Base-by-base conservation (phyloP, 2,888 invertebrate species). In the Urechis unicinctus region DNA sequence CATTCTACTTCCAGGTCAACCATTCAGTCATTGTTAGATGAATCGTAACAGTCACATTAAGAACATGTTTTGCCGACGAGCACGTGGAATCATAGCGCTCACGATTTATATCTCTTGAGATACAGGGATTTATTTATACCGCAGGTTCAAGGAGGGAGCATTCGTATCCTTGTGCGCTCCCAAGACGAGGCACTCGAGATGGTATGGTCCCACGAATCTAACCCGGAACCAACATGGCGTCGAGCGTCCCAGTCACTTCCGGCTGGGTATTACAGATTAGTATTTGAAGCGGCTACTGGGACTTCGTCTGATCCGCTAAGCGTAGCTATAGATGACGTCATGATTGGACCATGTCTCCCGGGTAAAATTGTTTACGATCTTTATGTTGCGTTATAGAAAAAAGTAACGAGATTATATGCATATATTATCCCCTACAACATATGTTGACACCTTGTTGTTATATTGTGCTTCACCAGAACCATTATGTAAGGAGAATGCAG, bases 251-350 rank as follows among this genome's bases (percentile, higher is more conserved):
- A 49, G 21, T 36, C 49, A 44, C 54, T 62, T 26, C 55, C 59
- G 21, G 36, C 30, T 2, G 62, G 62, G 4, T 62, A 61, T 50
- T 62, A 53, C 49, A 42, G 62, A 47, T 47, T 62, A 21, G 56
- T 62, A 22, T 51, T 62, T 17, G 61, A 62, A 22, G 62, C 61
- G 4, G 17, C 21, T 17, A 49, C 59, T 1, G 57, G 57, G 0
- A 44, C 30, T 2, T 55, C 52, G 4, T 50, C 46, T 26, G 57
- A 50, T 1, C 45, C 50, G 2, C 36, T 60, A 3, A 58, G 52
- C 43, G 42, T 60, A 9, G 61, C 61, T 31, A 45, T 62, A 4
- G 62, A 62, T 50, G 62, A 62, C 28, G 44, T 62, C 13, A 30
- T n/a, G 22, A 62, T 62, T n/a, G 61, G 56, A 5, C 42, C 45